Conservation (phyloP, 1,140 invertebrate species). For the Pachyrhynchus sulphureomaculatus region DNA sequence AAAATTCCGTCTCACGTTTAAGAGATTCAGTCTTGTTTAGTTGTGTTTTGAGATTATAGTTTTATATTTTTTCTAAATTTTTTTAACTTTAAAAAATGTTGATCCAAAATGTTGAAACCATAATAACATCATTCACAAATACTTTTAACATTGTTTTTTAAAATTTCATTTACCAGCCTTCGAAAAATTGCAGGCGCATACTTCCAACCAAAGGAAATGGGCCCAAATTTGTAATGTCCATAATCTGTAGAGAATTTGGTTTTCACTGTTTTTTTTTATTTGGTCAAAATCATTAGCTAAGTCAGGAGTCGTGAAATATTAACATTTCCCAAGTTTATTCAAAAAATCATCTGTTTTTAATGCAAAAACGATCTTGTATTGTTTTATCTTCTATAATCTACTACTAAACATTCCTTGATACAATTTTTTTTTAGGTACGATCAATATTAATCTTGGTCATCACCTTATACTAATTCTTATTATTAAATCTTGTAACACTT, state of each 20-base stretch:
- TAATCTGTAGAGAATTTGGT: slow-evolving; percentile 1
- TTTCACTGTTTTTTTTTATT: not conserved
- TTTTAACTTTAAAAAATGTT: too few species aligned
- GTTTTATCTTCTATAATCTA: too few species aligned
- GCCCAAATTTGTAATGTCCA: not conserved
- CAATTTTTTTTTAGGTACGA: not conserved
- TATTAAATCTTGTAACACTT: not conserved
- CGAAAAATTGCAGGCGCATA: not conserved
- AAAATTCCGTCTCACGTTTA: slow-evolving; percentile 37
- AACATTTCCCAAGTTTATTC: too few species aligned
- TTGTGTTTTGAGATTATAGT: slow-evolving; percentile 27
- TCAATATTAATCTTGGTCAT: not conserved
- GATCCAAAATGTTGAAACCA: slow-evolving; percentile 1
- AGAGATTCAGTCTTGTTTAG: not conserved
- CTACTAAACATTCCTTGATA: too few species aligned
- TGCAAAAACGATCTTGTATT: too few species aligned
- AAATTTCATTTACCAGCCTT: too few species aligned
- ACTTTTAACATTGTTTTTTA: not conserved
- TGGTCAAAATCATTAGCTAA: not conserved
- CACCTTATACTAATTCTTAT: not conserved
- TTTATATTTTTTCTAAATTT: slow-evolving; percentile 1
- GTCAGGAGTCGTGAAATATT: not conserved
- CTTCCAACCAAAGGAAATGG: not conserved
- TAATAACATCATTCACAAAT: slow-evolving; percentile 1
- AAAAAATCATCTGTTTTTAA: not conserved